Conservation (phyloP, 2,888 invertebrate species). For the Tiliacea aurago region DNA sequence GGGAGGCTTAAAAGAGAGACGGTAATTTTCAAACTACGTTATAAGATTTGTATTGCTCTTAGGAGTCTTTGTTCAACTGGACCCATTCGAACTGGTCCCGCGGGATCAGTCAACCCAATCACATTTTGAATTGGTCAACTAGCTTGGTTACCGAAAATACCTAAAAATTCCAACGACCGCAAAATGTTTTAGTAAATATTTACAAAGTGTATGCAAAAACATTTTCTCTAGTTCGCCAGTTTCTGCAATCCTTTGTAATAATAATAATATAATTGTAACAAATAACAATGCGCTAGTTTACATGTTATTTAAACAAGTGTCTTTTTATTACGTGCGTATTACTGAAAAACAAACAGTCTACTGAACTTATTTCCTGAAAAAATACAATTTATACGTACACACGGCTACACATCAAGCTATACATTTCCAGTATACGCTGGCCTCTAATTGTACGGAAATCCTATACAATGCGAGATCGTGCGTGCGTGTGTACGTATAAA, state of each 20-base stretch:
- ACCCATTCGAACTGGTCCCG: no score
- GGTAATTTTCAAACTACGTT: neutral
- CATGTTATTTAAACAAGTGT: slow-evolving; percentile 1
- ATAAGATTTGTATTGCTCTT: neutral
- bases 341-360: slow-evolving; percentile 1
- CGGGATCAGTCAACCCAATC: no score
- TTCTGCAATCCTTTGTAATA: neutral
- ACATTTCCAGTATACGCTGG: no score
- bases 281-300: neutral
- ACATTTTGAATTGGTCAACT: no score
- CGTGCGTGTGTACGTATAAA: no score
- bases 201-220: neutral
- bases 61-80: no score
- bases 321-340: neutral
- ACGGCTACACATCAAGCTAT: no score
- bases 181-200: neutral
- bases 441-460: no score
- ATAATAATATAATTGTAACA: neutral
- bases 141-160: neutral
- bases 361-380: slow-evolving; percentile 8
- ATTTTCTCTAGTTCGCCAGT: neutral
- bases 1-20: neutral
- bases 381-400: no score
- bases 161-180: neutral
- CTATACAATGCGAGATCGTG: no score